A percentile compares a stretch with the other conserved stretches of the same genome.
Evolutionary conservation across 1,140 invertebrate genomes (phyloP).

Genomic region (Drosophila melanica): DNA sequence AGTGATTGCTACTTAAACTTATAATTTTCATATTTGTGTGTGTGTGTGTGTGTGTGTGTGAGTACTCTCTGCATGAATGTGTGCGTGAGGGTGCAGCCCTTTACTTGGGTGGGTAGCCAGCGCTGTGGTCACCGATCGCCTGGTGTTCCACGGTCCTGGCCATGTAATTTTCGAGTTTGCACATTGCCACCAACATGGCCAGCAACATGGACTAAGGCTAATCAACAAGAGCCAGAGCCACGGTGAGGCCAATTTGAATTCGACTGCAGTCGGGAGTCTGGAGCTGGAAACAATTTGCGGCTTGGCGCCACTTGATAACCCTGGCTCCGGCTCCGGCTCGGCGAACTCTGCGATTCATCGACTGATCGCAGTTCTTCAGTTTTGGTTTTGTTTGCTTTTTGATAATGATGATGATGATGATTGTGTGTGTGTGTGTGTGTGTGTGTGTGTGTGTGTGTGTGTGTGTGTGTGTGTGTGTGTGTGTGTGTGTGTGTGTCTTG

Average conservation of each 20-base stretch:
- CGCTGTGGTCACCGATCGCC: constrained; percentile 11
- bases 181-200: constrained; percentile 82
- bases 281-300: constrained; percentile 75
- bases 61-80: constrained; percentile 24
- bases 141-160: constrained; percentile 9
- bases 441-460: constrained; percentile 7
- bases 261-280: constrained; percentile 40
- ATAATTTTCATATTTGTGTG: constrained; percentile 84
- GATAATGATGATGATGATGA: constrained; percentile 82
- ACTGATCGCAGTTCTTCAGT: constrained; percentile 40
- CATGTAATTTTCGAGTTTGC: constrained; percentile 83
- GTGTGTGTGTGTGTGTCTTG: neutral
- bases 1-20: constrained; percentile 84
- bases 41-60: constrained; percentile 42
- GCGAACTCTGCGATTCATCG: constrained; percentile 13
- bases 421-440: constrained; percentile 13
- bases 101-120: constrained; percentile 58
- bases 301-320: constrained; percentile 83
- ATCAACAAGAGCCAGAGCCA: constrained; percentile 43
- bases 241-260: constrained; percentile 76
- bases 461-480: too few relatives aligned
- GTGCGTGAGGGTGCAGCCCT: constrained; percentile 50
- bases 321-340: too few relatives aligned
- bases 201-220: constrained; percentile 69
- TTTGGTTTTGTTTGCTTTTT: constrained; percentile 71